Conservation (phyloP, 2,113 vertebrate genomes). For the Upupa epops region DNA sequence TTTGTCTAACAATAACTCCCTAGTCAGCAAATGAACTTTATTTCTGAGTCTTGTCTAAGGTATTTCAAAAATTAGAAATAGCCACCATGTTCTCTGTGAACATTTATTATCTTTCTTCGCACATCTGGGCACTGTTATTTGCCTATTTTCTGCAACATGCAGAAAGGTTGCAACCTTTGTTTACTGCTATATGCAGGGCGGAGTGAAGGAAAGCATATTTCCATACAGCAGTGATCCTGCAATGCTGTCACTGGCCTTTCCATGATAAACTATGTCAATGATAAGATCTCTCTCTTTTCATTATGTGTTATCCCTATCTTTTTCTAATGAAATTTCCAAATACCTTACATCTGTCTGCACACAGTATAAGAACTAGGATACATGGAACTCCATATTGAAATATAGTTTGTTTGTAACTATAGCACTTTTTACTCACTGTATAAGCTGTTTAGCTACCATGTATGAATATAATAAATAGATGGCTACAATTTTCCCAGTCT, state of each 20-base stretch:
- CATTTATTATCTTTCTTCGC: background rate
- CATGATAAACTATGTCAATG: conserved; percentile 17
- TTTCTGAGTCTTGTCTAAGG: background rate
- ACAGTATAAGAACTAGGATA: conserved; percentile 2
- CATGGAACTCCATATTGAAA: conserved; percentile 22
- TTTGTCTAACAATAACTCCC: background rate
- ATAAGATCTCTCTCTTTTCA: conserved; percentile 18
- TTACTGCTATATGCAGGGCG: background rate
- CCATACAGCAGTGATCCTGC: background rate
- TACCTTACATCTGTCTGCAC: background rate
- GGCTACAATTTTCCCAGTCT: conserved; percentile 5
- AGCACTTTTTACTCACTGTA: conserved; percentile 43
- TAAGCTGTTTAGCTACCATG: conserved; percentile 26
- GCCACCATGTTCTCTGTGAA: background rate
- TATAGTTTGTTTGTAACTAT: conserved; percentile 57
- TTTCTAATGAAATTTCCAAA: conserved; percentile 8
- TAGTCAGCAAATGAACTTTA: background rate
- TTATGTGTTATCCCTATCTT: conserved; percentile 11
- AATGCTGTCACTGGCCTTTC: conserved; percentile 1
- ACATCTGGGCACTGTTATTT: background rate
- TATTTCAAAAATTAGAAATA: background rate
- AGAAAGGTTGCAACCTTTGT: background rate
- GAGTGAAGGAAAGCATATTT: background rate
- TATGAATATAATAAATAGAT: conserved; percentile 37
- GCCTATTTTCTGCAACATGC: background rate